Conservation (phyloP, 2,888 invertebrate species). For the Amphipoea lucens region DNA sequence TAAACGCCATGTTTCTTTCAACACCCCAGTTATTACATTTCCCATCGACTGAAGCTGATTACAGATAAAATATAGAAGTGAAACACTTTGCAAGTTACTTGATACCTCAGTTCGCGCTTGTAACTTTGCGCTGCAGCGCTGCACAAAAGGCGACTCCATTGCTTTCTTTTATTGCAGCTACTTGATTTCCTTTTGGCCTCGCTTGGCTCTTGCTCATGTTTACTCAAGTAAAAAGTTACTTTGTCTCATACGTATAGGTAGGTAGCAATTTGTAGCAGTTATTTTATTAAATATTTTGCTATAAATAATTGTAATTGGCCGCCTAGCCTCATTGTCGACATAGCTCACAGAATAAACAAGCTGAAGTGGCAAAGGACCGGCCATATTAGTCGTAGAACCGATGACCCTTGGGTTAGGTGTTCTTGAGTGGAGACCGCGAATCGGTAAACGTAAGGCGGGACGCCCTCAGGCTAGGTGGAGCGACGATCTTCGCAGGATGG, state of each 20-base stretch:
- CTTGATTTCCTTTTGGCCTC: constrained; percentile 60
- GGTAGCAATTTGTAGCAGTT: neutral
- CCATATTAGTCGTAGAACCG: no score
- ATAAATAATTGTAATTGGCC: neutral
- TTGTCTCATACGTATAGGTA: constrained; percentile 5
- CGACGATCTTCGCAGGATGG: no score
- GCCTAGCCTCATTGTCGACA: neutral
- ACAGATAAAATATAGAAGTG: constrained; percentile 57
- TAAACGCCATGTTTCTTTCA: constrained; percentile 32
- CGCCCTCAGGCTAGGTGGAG: neutral
- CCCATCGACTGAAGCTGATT: constrained; percentile 53
- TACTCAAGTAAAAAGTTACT: constrained; percentile 40
- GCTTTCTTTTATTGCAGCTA: constrained; percentile 63
- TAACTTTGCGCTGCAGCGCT: constrained; percentile 55
- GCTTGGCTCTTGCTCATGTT: constrained; percentile 48
- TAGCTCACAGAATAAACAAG: no score
- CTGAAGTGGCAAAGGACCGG: no score
- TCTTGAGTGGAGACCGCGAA: no score
- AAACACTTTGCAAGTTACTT: constrained; percentile 56
- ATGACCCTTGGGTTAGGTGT: no score
- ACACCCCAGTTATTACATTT: constrained; percentile 48
- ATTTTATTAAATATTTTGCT: neutral
- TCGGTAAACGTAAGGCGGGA: no score
- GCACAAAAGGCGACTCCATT: constrained; percentile 54
- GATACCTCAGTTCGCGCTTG: constrained; percentile 54